Percentiles rank a stretch among this genome's conserved stretches.
These are phyloP conservation scores for Pseudomyrmex pallidus DNA, from an alignment of 1,140 invertebrate species.

Conservation along the genomic window DNA sequence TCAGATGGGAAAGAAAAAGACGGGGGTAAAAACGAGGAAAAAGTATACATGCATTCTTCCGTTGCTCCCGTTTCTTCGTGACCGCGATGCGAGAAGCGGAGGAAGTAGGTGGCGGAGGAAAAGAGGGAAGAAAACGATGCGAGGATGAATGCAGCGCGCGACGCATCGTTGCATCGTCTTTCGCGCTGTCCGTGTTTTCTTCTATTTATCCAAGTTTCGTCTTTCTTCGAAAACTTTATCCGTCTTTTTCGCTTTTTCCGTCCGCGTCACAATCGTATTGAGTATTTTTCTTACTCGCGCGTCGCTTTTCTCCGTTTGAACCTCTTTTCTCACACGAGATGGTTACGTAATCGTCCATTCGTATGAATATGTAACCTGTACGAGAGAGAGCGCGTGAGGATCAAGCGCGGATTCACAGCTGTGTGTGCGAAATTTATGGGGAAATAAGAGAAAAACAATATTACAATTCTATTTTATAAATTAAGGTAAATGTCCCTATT, in stretches of 20 bases:
- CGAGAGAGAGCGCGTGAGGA: background rate
- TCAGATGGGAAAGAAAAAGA: conserved; percentile 29
- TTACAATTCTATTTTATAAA: background rate
- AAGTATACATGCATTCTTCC: conserved; percentile 32
- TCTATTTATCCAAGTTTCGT: conserved; percentile 6
- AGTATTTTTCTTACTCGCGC: background rate
- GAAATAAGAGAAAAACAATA: too few species aligned
- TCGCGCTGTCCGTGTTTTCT: background rate
- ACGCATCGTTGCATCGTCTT: conserved; percentile 26
- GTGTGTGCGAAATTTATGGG: too few species aligned
- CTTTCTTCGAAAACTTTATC: background rate
- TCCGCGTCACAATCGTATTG: conserved; percentile 1
- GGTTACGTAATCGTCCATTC: background rate
- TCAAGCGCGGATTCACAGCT: background rate
- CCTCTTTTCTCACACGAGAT: background rate
- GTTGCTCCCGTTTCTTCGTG: conserved; percentile 35
- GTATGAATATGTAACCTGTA: background rate
- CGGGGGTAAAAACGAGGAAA: background rate
- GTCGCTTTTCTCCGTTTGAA: background rate
- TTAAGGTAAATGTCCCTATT: too few species aligned
- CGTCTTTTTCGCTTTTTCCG: background rate
- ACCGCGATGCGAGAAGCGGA: conserved; percentile 13
- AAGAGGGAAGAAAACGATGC: conserved; percentile 12
- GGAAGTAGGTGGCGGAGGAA: background rate
- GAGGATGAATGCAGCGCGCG: conserved; percentile 23